These are phyloP conservation scores for Nycticorax nycticorax DNA, from an alignment of 2,113 vertebrate genomes.

Conservation along the genomic window DNA sequence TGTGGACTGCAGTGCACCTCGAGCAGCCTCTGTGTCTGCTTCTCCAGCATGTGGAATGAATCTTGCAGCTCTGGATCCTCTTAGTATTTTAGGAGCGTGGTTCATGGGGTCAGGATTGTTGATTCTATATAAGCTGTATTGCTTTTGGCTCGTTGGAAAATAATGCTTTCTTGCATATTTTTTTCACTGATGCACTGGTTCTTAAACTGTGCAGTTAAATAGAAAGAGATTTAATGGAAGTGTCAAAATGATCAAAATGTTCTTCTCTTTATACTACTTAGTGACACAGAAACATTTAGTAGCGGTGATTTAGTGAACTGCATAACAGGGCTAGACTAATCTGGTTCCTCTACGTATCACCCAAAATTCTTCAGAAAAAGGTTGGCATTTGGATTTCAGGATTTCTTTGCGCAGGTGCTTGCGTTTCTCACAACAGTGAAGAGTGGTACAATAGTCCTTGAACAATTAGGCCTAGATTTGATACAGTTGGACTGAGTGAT, in stretches of 20 bases:
- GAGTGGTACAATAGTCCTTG: not conserved
- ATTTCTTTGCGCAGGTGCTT: not conserved
- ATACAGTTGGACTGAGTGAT: not conserved
- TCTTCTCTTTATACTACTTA: not conserved
- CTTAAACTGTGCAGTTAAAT: not conserved
- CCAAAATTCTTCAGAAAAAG: not conserved
- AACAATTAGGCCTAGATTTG: not conserved
- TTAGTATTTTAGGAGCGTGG: not conserved
- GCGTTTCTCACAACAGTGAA: not conserved
- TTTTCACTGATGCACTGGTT: not conserved
- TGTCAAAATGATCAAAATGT: not conserved
- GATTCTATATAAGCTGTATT: not conserved
- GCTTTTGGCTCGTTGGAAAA: not conserved
- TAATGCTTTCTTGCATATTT: not conserved
- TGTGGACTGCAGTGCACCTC: not conserved
- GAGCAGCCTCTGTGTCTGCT: not conserved
- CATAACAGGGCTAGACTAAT: not conserved
- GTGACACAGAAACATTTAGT: not conserved
- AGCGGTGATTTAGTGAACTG: not conserved
- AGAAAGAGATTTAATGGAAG: not conserved
- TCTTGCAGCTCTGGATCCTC: not conserved
- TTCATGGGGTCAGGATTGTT: not conserved
- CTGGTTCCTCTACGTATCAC: not conserved
- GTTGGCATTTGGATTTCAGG: not conserved
- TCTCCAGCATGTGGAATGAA: not conserved